Evolutionary conservation across 2,888 invertebrate species (phyloP).

Genomic region (Empis livida): DNA sequence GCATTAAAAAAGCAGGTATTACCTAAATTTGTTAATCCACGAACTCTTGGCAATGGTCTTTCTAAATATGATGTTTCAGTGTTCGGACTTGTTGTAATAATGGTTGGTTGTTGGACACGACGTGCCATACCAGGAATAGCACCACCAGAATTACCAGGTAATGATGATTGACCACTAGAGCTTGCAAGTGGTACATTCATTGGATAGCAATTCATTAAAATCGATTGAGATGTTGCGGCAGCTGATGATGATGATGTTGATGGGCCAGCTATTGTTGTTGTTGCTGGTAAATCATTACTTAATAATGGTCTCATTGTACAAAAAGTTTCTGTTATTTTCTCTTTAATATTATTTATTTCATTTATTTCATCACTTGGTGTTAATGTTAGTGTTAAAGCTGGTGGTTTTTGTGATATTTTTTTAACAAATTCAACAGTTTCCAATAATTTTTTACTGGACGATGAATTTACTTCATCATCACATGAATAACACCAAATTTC

Average conservation of each 20-base stretch:
- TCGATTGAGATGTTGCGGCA: background rate
- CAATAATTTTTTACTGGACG: conserved; percentile 49
- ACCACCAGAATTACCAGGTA: background rate
- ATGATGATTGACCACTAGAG: conserved; percentile 2
- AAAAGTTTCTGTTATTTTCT: conserved; percentile 20
- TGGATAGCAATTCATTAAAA: conserved; percentile 5
- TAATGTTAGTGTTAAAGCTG: conserved; percentile 11
- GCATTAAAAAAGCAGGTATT: conserved; percentile 98
- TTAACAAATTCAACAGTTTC: conserved; percentile 64
- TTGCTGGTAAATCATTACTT: conserved; percentile 7
- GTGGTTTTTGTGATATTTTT: conserved; percentile 37
- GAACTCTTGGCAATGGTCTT: conserved; percentile 40
- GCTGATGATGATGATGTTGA: conserved; percentile 14
- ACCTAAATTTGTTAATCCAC: conserved; percentile 82
- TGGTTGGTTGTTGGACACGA: conserved; percentile 16
- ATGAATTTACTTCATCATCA: conserved; percentile 50
- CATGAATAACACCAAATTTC: conserved; percentile 70
- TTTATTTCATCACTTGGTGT: conserved; percentile 12
- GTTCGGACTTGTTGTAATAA: background rate
- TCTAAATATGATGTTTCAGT: background rate
- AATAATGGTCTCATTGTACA: conserved; percentile 18
- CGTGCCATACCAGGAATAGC: conserved; percentile 30
- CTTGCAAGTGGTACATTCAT: conserved; percentile 2
- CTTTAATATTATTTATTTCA: conserved; percentile 21
- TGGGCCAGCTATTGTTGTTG: conserved; percentile 8